Base-by-base conservation (phyloP, 2,797 vertebrate genomes). In the Bradypus variegatus region DNA sequence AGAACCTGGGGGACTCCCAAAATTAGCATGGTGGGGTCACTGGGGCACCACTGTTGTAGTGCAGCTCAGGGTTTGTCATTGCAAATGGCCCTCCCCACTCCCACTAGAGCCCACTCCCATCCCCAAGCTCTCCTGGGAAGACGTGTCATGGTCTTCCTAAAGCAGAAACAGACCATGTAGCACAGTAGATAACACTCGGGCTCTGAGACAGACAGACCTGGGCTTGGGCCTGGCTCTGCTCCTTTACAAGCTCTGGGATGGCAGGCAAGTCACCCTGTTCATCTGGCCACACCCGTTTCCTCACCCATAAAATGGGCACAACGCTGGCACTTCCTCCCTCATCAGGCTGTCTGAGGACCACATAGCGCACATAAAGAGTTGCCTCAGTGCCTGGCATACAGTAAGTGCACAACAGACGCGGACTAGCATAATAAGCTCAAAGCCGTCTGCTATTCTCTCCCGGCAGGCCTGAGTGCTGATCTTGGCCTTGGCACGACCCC, bases 1-100 rank as follows among this genome's bases (percentile, higher is more conserved):
- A 2, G 98, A 98, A 16, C 31, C 10, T 13, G 9, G 29, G 12
- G 50, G 36, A 15, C 53, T 89, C 53, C 53, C 58, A 53, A 72
- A 29, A 78, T 11, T 6, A 29, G 41, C 72, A 8, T 4, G 12
- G 31, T 0, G 36, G 75, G 78, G 55, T 7, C 82, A 65, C 14
- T 4, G 58, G 38, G 50, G 60, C 45, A 88, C 83, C 23, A 19
- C 67, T 10, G 13, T 76, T 58, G 41, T 78, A 38, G 29, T 23
- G 86, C 88, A n/a, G 29, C 36, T 53, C 29, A 53, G 53, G 0
- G 5, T 58, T 14, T 62, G 18, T 23, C n/a, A 8, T 3, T 14
- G 6, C 2, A 23, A 19, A 25, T 1, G 55, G 3, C 31, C 45
- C 33, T 79, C 45, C 45, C 0, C 8, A 9, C 75, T 45, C 18